Percentiles rank a stretch among this genome's conserved stretches.
Evolutionary conservation across 1,140 invertebrate species (phyloP).

Genomic region (Lucilia cuprina): DNA sequence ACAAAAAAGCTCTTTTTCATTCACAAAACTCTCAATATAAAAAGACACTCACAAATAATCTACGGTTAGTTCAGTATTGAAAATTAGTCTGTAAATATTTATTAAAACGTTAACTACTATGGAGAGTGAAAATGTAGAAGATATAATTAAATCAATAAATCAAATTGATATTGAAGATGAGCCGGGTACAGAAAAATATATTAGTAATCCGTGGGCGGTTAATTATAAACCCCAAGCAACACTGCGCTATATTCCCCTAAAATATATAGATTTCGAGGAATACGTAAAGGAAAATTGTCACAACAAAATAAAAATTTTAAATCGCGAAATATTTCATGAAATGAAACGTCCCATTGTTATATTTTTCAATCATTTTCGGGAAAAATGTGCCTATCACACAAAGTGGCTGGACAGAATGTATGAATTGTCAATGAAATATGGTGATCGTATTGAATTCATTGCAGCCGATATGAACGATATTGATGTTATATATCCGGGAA

Average conservation of each 20-base stretch:
- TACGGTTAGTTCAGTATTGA: too few relatives aligned
- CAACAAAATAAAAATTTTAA: background rate
- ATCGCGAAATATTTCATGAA: background rate
- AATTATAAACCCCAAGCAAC: background rate
- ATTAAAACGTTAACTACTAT: background rate
- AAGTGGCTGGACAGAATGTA: background rate
- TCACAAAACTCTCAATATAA: too few relatives aligned
- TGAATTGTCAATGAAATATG: background rate
- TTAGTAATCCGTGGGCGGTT: background rate
- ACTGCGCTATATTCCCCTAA: background rate
- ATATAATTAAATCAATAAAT: background rate
- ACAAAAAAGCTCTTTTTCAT: too few relatives aligned
- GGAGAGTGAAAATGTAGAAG: background rate
- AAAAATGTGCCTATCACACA: slow-evolving; percentile 13
- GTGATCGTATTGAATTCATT: background rate
- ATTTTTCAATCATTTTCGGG: slow-evolving; percentile 16
- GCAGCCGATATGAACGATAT: background rate
- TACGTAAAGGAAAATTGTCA: background rate
- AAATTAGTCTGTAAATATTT: background rate
- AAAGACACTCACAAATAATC: too few relatives aligned
- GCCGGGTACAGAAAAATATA: background rate
- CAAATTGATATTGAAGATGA: background rate
- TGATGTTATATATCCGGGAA: background rate
- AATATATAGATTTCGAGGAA: background rate
- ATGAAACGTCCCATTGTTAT: background rate